phyloP scores from a whole-genome alignment of 2,113 vertebrate genomes.

The Phaethon lepturus region DNA sequence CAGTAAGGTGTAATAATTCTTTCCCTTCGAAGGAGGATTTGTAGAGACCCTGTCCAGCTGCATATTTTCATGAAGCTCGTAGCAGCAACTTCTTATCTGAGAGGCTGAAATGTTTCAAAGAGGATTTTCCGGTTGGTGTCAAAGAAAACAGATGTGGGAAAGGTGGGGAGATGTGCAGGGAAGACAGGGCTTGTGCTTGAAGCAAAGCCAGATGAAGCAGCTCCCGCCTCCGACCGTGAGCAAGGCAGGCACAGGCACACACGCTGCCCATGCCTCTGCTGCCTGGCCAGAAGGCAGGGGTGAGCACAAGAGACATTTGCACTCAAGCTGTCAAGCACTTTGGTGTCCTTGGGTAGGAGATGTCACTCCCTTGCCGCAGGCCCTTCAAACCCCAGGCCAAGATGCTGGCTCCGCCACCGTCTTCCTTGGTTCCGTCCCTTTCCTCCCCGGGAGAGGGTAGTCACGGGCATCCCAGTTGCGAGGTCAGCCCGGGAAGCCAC shows the following conservation, averaged over 20 bases:
- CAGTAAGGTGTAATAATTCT: not conserved
- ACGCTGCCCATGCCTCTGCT: fast-evolving
- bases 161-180: not conserved
- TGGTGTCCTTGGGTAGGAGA: not conserved
- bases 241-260: not conserved
- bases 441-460: not conserved
- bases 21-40: not conserved
- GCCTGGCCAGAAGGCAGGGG: not conserved
- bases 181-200: not conserved
- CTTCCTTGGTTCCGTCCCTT: not conserved
- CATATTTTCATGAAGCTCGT: not conserved
- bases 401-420: fast-evolving
- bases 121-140: not conserved
- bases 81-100: not conserved
- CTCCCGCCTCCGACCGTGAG: not conserved
- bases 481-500: not conserved
- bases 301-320: fast-evolving
- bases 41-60: not conserved
- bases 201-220: not conserved
- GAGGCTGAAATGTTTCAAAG: not conserved
- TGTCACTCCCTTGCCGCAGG: not conserved
- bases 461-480: not conserved
- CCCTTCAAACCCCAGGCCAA: not conserved
- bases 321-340: not conserved
- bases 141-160: not conserved